phyloP scores from a whole-genome alignment of 2,113 vertebrate species.

The Dromas ardeola region DNA sequence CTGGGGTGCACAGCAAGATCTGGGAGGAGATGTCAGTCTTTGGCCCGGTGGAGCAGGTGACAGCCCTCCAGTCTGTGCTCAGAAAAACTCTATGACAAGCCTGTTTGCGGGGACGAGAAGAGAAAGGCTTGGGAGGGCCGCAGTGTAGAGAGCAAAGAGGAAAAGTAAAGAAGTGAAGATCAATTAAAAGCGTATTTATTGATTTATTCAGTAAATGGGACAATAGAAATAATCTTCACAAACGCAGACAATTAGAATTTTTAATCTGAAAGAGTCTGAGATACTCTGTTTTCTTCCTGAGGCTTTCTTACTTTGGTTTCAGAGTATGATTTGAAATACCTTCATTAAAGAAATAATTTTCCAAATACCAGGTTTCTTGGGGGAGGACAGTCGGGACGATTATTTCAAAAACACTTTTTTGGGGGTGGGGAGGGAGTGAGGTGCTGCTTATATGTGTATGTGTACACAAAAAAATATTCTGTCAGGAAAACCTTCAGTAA shows the following conservation, averaged over 20 bases:
- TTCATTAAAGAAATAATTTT: neutral
- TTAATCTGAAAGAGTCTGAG: neutral
- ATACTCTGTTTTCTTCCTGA: neutral
- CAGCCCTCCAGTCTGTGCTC: neutral
- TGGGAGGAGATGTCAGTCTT: neutral
- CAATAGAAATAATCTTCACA: neutral
- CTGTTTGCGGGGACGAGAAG: neutral
- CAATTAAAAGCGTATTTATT: neutral
- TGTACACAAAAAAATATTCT: neutral
- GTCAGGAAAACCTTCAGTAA: neutral
- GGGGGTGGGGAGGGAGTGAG: fast-evolving
- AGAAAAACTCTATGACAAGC: neutral
- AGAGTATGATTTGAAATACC: neutral
- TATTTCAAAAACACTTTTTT: neutral
- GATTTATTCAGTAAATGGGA: neutral
- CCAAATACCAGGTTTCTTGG: neutral
- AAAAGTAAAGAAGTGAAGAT: neutral
- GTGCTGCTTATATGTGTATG: neutral
- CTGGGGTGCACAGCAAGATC: neutral
- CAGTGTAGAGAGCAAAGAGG: neutral
- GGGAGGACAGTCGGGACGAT: neutral
- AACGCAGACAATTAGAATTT: neutral
- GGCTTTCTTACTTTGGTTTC: neutral
- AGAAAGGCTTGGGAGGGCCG: neutral
- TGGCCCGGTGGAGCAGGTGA: neutral